Evolutionary conservation across 35 echinoderm and acorn worm genomes (phyloP).

Genomic region (Apostichopus japonicus): DNA sequence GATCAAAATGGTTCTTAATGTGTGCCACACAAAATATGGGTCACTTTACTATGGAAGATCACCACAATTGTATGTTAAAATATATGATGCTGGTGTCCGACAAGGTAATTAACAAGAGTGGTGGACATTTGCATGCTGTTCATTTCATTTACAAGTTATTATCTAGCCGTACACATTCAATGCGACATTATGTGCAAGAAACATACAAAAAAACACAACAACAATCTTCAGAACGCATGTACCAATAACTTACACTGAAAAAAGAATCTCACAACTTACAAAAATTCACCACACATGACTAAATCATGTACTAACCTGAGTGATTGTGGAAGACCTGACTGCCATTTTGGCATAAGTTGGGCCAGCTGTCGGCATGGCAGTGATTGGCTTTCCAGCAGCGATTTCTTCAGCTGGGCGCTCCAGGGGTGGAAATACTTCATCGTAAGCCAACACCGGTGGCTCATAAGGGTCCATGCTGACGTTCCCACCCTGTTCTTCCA

Average conservation of each 20-base stretch:
- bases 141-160: too few relatives aligned
- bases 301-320: constrained; percentile 75
- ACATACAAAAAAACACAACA: too few relatives aligned
- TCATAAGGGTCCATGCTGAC: constrained; percentile 89
- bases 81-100: too few relatives aligned
- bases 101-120: too few relatives aligned
- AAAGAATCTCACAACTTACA: neutral
- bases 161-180: too few relatives aligned
- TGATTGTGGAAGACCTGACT: constrained; percentile 98
- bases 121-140: too few relatives aligned
- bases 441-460: constrained; percentile 83
- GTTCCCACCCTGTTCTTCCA: constrained; percentile 52
- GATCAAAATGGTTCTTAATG: too few relatives aligned
- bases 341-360: constrained; percentile 98
- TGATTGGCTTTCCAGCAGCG: constrained; percentile 3
- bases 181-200: too few relatives aligned
- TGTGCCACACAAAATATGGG: too few relatives aligned
- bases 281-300: neutral
- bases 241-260: neutral
- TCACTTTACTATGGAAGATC: too few relatives aligned
- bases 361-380: constrained; percentile 36
- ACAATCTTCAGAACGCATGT: too few relatives aligned
- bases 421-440: constrained; percentile 94
- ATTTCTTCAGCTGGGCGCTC: constrained; percentile 49
- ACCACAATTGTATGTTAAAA: too few relatives aligned